phyloP scores from a whole-genome alignment of 2,113 vertebrate species.

The Eudorcas thomsonii region DNA sequence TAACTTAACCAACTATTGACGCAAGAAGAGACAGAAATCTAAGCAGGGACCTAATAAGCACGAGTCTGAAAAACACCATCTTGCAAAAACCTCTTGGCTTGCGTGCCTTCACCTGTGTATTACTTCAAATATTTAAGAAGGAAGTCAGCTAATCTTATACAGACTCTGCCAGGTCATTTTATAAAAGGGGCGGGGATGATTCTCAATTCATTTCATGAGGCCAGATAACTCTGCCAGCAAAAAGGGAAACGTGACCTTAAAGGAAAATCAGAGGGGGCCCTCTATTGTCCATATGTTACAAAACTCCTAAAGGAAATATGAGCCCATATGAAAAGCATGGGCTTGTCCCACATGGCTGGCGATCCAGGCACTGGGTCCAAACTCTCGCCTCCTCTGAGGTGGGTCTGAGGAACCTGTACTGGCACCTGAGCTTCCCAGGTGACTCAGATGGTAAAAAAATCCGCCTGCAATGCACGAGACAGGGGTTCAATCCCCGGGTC shows the following conservation, averaged over 20 bases:
- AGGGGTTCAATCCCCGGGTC: neutral
- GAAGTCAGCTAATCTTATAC: neutral
- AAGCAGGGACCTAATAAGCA: neutral
- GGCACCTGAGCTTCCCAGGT: neutral
- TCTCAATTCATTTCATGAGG: neutral
- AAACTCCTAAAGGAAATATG: neutral
- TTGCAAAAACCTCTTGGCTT: neutral
- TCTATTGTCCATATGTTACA: accelerated
- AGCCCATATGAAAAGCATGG: accelerated
- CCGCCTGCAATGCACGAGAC: neutral
- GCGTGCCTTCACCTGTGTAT: neutral
- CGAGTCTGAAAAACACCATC: neutral
- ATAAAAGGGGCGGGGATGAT: neutral
- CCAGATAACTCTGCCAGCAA: neutral
- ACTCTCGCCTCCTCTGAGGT: accelerated
- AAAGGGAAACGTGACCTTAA: accelerated
- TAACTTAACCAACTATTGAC: neutral
- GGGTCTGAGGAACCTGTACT: accelerated
- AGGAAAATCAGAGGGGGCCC: neutral
- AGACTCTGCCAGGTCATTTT: neutral
- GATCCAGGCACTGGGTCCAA: neutral
- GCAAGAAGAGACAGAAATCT: neutral
- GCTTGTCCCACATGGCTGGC: accelerated
- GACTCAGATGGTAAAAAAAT: neutral
- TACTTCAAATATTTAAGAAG: neutral